A percentile compares a stretch with the other conserved stretches of the same genome.
These are phyloP conservation scores for Lepidurus arcticus DNA, from an alignment of 1,140 invertebrate species.

Conservation along the genomic window DNA sequence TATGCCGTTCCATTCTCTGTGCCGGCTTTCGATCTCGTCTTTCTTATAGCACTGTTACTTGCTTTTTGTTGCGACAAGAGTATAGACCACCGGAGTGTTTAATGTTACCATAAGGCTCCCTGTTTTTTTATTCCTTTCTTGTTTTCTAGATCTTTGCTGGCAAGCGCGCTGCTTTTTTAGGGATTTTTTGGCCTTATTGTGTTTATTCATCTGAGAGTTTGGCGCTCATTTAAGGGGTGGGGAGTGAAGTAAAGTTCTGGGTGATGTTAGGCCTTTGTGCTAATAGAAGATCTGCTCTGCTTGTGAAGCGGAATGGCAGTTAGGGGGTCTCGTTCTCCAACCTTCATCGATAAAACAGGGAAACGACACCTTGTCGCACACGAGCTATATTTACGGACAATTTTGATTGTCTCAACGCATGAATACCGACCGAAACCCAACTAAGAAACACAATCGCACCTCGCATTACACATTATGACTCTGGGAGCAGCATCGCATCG, in stretches of 20 bases:
- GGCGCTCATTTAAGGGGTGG: neutral
- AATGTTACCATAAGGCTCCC: neutral
- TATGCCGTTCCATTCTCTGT: neutral
- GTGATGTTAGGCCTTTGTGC: neutral
- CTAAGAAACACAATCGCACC: neutral
- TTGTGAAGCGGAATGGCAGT: neutral
- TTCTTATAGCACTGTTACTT: too few relatives aligned
- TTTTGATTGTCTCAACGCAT: neutral
- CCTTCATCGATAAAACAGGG: neutral
- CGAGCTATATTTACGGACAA: neutral
- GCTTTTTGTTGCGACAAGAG: too few relatives aligned
- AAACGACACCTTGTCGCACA: neutral
- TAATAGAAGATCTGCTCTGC: neutral
- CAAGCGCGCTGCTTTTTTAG: neutral
- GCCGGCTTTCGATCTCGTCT: neutral
- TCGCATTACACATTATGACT: neutral
- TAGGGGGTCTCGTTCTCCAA: neutral
- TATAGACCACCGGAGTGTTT: too few relatives aligned
- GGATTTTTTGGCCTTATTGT: neutral
- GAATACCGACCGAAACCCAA: neutral
- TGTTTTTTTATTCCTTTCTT: neutral
- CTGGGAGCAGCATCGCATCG: neutral
- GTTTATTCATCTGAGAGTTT: neutral
- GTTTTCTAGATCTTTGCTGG: neutral
- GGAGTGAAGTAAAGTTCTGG: neutral